These are phyloP conservation scores for Drosophila pectinifera DNA, from an alignment of 1,140 invertebrate species.

Conservation along the genomic window DNA sequence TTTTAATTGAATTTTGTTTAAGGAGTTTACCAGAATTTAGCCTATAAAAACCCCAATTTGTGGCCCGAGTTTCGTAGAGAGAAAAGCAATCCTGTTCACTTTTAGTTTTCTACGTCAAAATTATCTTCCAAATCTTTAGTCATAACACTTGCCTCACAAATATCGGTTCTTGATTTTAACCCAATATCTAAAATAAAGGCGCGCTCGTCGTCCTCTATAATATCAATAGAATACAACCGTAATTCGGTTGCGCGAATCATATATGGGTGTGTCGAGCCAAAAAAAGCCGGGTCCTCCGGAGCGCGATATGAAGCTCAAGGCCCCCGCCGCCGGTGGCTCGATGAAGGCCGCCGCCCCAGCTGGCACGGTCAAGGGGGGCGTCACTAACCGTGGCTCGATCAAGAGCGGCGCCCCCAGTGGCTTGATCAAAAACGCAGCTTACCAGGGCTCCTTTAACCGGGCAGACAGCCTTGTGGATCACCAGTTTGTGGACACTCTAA, in stretches of 20 bases:
- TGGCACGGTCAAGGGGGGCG: too few species aligned
- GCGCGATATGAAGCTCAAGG: slow-evolving; percentile 8
- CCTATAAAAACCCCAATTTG: too few species aligned
- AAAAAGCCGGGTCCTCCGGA: slow-evolving; percentile 8
- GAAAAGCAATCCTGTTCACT: too few species aligned
- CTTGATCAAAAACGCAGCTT: not conserved
- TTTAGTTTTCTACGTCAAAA: slow-evolving; percentile 28
- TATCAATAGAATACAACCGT: not conserved
- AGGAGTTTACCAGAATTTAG: too few species aligned
- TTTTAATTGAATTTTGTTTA: too few species aligned
- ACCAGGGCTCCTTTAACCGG: not conserved
- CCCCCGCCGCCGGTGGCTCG: not conserved
- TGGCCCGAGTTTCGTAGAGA: not conserved
- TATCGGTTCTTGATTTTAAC: not conserved
- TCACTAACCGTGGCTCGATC: not conserved
- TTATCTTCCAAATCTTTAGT: slow-evolving; percentile 34
- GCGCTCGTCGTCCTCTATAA: not conserved
- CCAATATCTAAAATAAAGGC: slow-evolving; percentile 1
- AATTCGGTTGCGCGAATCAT: not conserved
- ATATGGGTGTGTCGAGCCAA: not conserved
- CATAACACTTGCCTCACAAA: slow-evolving; percentile 13
- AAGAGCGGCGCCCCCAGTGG: slow-evolving; percentile 1
- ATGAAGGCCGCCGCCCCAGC: not conserved
- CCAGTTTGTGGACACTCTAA: slow-evolving; percentile 6
- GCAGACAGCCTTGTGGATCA: slow-evolving; percentile 5